A percentile compares a stretch with the other conserved stretches of the same genome.
phyloP scores from a whole-genome alignment of 2,888 invertebrate species.

The Maniola hyperantus region DNA sequence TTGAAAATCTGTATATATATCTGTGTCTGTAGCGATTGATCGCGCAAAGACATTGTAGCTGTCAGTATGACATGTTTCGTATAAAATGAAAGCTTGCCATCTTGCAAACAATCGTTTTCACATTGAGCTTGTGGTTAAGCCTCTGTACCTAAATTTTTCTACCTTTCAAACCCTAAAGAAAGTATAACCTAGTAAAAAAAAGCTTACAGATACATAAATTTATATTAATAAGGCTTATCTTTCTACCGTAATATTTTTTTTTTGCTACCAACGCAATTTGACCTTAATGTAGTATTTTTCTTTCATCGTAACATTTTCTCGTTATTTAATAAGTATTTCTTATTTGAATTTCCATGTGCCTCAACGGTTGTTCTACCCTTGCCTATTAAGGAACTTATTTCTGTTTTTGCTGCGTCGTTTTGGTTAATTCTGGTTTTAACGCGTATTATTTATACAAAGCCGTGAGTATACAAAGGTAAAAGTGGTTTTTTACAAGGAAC shows the following conservation, averaged over 20 bases:
- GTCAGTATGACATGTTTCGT: too few relatives aligned
- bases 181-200: neutral
- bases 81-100: too few relatives aligned
- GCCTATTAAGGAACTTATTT: neutral
- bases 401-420: conserved; percentile 1
- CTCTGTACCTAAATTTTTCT: too few relatives aligned
- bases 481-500: too few relatives aligned
- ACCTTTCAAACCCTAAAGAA: too few relatives aligned
- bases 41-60: too few relatives aligned
- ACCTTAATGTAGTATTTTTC: conserved; percentile 3
- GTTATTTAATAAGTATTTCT: neutral
- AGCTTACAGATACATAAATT: conserved; percentile 1
- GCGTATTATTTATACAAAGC: neutral
- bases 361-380: neutral
- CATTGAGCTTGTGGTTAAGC: too few relatives aligned
- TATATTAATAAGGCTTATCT: conserved; percentile 14
- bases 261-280: conserved; percentile 6
- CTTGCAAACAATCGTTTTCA: too few relatives aligned
- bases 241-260: neutral
- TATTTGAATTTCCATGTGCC: neutral
- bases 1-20: too few relatives aligned
- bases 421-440: neutral
- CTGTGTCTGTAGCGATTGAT: too few relatives aligned
- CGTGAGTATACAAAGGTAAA: too few relatives aligned
- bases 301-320: conserved; percentile 2